Base-by-base conservation (phyloP, 2,797 vertebrate species). In the Leptodactylus fallax region DNA sequence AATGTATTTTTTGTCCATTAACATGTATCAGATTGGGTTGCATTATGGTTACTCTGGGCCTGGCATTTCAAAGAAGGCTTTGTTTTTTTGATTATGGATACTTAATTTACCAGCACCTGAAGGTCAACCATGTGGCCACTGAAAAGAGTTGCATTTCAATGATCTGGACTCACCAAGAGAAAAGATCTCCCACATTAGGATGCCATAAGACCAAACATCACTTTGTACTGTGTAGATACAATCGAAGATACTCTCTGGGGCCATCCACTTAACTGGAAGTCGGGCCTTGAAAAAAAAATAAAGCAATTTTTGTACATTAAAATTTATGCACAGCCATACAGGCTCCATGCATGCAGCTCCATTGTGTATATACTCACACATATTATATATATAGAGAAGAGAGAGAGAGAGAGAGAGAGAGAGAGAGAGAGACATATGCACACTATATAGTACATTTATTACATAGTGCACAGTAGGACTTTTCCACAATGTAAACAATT, bases 191-290 rank as follows among this genome's bases (percentile, higher is more conserved):
- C 98, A 99, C 87, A 99, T 95, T 6, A 99, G 96, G 93, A 99
- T 99, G 78, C 98, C 98, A 0, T 99, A 99, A 65, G 98, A 99
- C 98, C 98, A 99, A 90, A 99, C 98, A 0, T 99, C 98, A 0
- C 98, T 99, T 95, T 99, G 98, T 85, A 97, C 95, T 0, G 98
- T 99, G 94, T 99, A 99, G 87, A 99, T 92, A 13, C 98, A 99
- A 85, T 99, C 97, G 7, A 99, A 99, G 92, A 99, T 99, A 90
- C 98, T 99, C 92, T 99, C 98, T 0, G 98, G 98, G 12, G 98
- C 98, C 98, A 99, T 99, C 98, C 98, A 99, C 91, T 99, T 99
- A 86, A 99, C 98, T 0, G 98, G 98, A 88, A 99, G 95, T 58
- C 98, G 97, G 5, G 98, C 98, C 98, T 99, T 93, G 58, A 92